These are phyloP conservation scores for Raphicerus campestris DNA, from an alignment of 2,113 vertebrate species.

Conservation along the genomic window DNA sequence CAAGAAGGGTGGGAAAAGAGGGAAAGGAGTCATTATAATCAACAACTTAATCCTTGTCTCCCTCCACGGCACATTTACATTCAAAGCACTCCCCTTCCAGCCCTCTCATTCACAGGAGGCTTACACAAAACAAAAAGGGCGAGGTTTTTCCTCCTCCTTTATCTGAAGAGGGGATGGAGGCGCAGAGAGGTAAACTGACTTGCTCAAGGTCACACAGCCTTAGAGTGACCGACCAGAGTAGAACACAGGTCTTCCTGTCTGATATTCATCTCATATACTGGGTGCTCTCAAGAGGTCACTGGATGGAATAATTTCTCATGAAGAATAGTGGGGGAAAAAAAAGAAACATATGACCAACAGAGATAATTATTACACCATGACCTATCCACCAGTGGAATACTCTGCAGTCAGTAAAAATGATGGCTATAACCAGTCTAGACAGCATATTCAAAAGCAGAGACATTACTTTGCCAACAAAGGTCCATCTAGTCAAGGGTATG, in stretches of 20 bases:
- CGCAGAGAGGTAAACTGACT: background rate
- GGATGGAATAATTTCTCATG: background rate
- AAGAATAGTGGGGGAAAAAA: background rate
- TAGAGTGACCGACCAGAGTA: background rate
- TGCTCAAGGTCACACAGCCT: background rate
- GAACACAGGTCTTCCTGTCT: background rate
- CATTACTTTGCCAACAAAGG: background rate
- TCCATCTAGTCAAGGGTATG: too few species aligned
- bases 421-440: background rate
- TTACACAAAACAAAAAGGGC: too few species aligned
- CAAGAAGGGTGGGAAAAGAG: background rate
- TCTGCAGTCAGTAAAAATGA: fast-evolving
- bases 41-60: background rate
- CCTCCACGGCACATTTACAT: too few species aligned
- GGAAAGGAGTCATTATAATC: background rate
- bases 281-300: background rate
- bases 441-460: background rate
- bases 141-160: background rate
- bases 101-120: background rate
- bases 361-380: fast-evolving
- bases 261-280: background rate
- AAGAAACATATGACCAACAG: background rate
- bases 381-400: too few species aligned
- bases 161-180: background rate
- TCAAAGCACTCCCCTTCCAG: background rate